A percentile compares a stretch with the other conserved stretches of the same genome.
These are phyloP conservation scores for Cryptocheilus praepositus DNA, from an alignment of 2,888 invertebrate species.

Conservation along the genomic window DNA sequence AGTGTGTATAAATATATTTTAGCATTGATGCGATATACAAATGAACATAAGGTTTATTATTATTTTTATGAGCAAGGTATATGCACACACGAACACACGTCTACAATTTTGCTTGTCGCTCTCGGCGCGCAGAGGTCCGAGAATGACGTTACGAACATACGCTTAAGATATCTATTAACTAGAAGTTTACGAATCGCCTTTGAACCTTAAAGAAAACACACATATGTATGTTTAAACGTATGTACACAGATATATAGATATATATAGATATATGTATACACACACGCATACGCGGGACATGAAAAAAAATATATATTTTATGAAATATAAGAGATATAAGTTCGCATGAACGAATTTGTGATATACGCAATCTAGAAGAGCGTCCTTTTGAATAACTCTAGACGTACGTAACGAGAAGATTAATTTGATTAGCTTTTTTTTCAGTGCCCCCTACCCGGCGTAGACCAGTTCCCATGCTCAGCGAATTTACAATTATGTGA, in stretches of 20 bases:
- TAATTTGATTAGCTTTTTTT: conserved; percentile 4
- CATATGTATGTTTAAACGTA: conserved; percentile 19
- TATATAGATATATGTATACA: conserved; percentile 21
- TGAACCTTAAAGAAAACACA: conserved; percentile 26
- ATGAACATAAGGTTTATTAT: conserved; percentile 5
- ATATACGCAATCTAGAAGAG: conserved; percentile 28
- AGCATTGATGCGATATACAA: neutral
- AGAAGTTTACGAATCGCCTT: conserved; percentile 54
- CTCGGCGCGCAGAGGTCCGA: conserved; percentile 2
- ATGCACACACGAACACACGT: neutral
- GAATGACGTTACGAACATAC: conserved; percentile 32
- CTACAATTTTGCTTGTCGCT: conserved; percentile 1
- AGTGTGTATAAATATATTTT: conserved; percentile 5
- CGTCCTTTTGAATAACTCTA: too few relatives aligned
- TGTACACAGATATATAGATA: conserved; percentile 15
- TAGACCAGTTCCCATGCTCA: too few relatives aligned
- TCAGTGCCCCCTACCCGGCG: too few relatives aligned
- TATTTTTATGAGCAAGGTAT: conserved; percentile 22
- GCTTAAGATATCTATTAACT: conserved; percentile 38
- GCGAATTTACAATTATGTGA: too few relatives aligned
- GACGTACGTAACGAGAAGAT: too few relatives aligned
- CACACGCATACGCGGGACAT: conserved; percentile 15
- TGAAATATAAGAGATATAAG: conserved; percentile 33
- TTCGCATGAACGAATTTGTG: conserved; percentile 28
- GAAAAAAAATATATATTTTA: conserved; percentile 46